These are phyloP conservation scores for Leptoclinus maculatus DNA, from an alignment of 2,797 vertebrate species.

Conservation along the genomic window DNA sequence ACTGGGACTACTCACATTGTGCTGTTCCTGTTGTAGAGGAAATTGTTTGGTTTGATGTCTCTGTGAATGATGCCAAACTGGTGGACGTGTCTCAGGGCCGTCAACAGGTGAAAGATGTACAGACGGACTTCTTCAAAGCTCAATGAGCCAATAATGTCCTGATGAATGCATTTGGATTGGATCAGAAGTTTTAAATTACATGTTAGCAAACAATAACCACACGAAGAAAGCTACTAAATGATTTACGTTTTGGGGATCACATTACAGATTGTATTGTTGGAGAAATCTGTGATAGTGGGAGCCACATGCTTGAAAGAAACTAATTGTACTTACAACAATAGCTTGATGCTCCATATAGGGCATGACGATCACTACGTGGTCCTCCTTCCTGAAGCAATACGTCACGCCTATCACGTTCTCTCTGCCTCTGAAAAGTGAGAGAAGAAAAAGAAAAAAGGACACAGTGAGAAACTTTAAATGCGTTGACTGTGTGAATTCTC, in stretches of 20 bases:
- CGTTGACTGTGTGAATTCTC: not conserved
- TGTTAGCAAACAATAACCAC: not conserved
- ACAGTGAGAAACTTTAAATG: not conserved
- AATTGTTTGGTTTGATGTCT: constrained; percentile 90
- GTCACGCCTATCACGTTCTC: constrained; percentile 98
- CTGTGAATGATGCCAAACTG: constrained; percentile 97
- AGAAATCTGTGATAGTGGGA: not conserved
- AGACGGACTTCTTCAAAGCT: constrained; percentile 93
- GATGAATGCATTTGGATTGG: constrained; percentile 51
- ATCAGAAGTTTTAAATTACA: not conserved
- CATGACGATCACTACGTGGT: constrained; percentile 98
- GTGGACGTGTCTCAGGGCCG: constrained; percentile 93
- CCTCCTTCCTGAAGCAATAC: constrained; percentile 96
- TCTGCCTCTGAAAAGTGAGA: constrained; percentile 85
- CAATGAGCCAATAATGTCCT: constrained; percentile 92
- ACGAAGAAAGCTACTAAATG: not conserved
- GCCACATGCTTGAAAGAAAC: not conserved
- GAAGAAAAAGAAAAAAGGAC: constrained; percentile 40
- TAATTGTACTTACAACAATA: constrained; percentile 86
- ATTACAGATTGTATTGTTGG: not conserved
- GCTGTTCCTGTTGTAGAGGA: constrained; percentile 87
- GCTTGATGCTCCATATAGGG: constrained; percentile 96
- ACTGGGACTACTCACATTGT: constrained; percentile 85
- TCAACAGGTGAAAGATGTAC: constrained; percentile 95
- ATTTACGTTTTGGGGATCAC: not conserved